Evolutionary conservation across 2,888 invertebrate genomes (phyloP).

Genomic region (Leucania comma): DNA sequence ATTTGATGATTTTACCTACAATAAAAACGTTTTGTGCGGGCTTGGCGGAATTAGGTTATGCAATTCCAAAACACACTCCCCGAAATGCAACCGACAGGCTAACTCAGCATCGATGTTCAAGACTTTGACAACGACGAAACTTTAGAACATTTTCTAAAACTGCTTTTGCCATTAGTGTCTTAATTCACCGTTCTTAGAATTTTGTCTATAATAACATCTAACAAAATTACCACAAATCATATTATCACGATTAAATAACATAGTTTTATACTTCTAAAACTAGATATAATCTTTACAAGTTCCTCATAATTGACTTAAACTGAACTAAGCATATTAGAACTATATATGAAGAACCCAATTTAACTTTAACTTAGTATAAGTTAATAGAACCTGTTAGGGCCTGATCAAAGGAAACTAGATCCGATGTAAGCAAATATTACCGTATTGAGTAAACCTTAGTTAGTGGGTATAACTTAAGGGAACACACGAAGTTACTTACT

Average conservation of each 20-base stretch:
- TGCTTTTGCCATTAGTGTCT: not conserved
- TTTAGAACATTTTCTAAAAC: not conserved
- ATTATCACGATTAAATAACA: not conserved
- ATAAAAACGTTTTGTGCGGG: no score
- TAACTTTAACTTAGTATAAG: constrained; percentile 41
- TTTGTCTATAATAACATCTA: not conserved
- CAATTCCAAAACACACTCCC: no score
- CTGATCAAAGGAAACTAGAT: constrained; percentile 17
- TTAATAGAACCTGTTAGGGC: constrained; percentile 22
- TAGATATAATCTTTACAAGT: constrained; percentile 5
- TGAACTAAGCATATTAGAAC: constrained; percentile 7
- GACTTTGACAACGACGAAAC: no score
- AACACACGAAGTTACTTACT: not conserved
- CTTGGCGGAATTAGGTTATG: no score
- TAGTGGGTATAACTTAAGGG: not conserved
- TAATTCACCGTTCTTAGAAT: not conserved
- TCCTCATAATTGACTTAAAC: constrained; percentile 25
- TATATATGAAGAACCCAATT: constrained; percentile 40
- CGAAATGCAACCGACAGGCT: no score
- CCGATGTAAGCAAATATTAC: not conserved
- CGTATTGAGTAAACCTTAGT: not conserved
- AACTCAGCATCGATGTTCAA: no score
- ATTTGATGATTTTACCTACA: no score
- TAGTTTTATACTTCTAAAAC: not conserved
- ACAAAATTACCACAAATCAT: constrained; percentile 1